These are phyloP conservation scores for Aspidiotus rigidus DNA, from an alignment of 2,888 invertebrate genomes.

Conservation along the genomic window DNA sequence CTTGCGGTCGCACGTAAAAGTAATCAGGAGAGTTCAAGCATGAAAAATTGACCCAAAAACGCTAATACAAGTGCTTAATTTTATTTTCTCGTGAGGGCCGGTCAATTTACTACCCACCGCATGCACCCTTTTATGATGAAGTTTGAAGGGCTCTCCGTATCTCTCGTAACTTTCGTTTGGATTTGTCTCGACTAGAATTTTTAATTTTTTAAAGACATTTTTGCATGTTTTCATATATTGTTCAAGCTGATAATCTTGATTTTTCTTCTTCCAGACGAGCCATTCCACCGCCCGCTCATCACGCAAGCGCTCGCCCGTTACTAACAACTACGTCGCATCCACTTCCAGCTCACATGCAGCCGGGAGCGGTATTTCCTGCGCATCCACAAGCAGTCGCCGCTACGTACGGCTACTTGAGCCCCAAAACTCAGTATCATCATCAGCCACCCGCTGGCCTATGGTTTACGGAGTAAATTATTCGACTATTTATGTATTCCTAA, in stretches of 20 bases:
- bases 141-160: no score
- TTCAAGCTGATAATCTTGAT: background rate
- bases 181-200: no score
- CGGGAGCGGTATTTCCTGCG: conserved; percentile 52
- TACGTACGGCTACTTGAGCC: conserved; percentile 60
- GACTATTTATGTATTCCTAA: background rate
- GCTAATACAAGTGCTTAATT: no score
- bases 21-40: no score
- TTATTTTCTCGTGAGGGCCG: no score
- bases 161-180: no score
- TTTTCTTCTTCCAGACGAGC: conserved; percentile 43
- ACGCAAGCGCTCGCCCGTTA: conserved; percentile 61
- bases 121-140: no score
- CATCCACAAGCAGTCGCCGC: conserved; percentile 51
- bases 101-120: no score
- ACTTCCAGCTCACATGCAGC: conserved; percentile 69
- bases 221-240: background rate
- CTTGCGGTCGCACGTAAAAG: no score
- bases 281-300: conserved; percentile 74
- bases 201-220: no score
- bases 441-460: conserved; percentile 56
- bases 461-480: conserved; percentile 56
- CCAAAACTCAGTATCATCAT: conserved; percentile 58
- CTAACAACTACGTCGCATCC: conserved; percentile 58
- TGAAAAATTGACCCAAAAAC: no score